phyloP scores from a whole-genome alignment of 2,888 invertebrate genomes.

The Actias luna region DNA sequence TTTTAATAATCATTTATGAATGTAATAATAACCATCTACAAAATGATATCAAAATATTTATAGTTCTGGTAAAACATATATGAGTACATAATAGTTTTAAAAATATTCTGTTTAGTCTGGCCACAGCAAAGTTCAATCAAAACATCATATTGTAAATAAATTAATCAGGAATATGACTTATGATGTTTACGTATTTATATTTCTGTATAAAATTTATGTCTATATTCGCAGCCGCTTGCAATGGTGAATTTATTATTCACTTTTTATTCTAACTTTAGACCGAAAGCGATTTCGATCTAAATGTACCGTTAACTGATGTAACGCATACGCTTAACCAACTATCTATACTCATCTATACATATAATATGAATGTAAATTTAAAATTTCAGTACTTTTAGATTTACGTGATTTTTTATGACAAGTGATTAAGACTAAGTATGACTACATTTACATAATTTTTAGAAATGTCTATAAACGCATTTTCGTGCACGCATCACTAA shows the following conservation, averaged over 20 bases:
- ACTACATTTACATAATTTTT: no score
- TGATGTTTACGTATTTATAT: conserved; percentile 5
- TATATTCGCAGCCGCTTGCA: not conserved
- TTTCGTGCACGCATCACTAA: no score
- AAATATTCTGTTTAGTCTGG: conserved; percentile 1
- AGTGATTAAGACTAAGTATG: no score
- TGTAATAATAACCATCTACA: not conserved
- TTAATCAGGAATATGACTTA: conserved; percentile 3
- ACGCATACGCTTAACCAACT: not conserved
- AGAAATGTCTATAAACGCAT: no score
- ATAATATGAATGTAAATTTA: no score
- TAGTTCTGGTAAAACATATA: not conserved
- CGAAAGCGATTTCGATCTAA: not conserved
- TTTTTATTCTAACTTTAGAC: not conserved
- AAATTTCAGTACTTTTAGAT: no score
- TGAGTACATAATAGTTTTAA: not conserved
- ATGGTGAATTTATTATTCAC: not conserved
- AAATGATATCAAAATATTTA: no score
- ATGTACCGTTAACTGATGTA: not conserved
- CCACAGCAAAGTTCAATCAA: not conserved
- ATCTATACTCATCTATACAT: not conserved
- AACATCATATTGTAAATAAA: conserved; percentile 1
- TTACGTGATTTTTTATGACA: no score
- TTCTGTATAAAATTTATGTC: not conserved
- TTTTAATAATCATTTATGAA: no score